Evolutionary conservation across 2,888 invertebrate genomes (phyloP).

Genomic region (Drosophila meridiana): DNA sequence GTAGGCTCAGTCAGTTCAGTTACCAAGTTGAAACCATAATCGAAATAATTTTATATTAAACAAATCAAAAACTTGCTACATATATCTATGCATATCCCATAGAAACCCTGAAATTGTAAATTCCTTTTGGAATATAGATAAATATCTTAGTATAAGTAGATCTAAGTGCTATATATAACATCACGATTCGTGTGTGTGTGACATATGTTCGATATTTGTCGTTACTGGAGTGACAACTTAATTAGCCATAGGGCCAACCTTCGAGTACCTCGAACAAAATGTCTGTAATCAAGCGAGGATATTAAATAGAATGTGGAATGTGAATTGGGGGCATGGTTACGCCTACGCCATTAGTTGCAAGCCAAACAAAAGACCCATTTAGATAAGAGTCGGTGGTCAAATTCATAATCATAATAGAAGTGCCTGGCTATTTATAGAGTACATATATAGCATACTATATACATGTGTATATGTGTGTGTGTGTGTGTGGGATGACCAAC

Average conservation of each 20-base stretch:
- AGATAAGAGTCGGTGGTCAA: constrained; percentile 66
- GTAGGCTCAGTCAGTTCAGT: too few species aligned
- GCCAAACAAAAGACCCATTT: constrained; percentile 77
- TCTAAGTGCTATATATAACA: constrained; percentile 7
- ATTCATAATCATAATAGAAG: constrained; percentile 72
- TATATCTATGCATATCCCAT: background rate
- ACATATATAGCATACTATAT: constrained; percentile 11
- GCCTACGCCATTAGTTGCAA: constrained; percentile 70
- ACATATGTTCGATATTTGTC: constrained; percentile 52
- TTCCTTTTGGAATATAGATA: background rate
- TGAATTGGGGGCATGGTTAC: constrained; percentile 38
- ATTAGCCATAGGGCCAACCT: constrained; percentile 43
- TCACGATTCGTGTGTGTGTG: constrained; percentile 15
- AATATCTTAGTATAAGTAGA: background rate
- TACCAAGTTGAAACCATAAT: background rate
- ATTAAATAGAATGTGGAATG: constrained; percentile 18
- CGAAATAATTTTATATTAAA: background rate
- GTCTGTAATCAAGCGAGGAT: constrained; percentile 53
- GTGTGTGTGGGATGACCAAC: constrained; percentile 50
- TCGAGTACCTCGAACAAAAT: constrained; percentile 32
- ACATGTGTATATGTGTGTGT: constrained; percentile 2
- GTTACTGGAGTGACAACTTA: constrained; percentile 66
- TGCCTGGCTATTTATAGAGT: constrained; percentile 48
- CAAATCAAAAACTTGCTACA: background rate
- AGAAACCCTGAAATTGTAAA: too few species aligned